Conservation (phyloP, 2,888 invertebrate species). For the Criorhina ranunculi region DNA sequence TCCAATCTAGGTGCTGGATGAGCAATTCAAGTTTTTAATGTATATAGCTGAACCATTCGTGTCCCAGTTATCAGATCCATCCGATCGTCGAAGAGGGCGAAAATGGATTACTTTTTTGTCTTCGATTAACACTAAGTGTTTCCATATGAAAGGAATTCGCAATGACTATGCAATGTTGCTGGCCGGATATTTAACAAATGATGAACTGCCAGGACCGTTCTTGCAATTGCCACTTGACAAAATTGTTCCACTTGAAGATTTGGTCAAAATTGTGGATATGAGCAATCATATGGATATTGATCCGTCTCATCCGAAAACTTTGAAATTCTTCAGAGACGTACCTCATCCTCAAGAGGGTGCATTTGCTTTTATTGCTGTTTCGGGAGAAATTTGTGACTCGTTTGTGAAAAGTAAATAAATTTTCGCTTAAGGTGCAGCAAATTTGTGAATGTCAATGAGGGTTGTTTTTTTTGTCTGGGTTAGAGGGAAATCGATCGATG, state of each 20-base stretch:
- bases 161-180: constrained; percentile 86
- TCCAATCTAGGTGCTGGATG: constrained; percentile 82
- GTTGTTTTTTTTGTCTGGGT: too few relatives aligned
- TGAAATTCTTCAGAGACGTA: constrained; percentile 85
- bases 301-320: constrained; percentile 84
- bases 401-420: background rate
- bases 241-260: constrained; percentile 82
- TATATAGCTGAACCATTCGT: constrained; percentile 85
- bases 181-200: constrained; percentile 82
- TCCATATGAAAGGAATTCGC: constrained; percentile 85
- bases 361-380: constrained; percentile 86
- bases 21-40: constrained; percentile 85
- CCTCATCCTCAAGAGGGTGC: constrained; percentile 86
- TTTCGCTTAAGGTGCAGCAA: background rate
- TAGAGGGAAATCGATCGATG: too few relatives aligned
- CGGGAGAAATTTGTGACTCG: constrained; percentile 84
- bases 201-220: constrained; percentile 85
- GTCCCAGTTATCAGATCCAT: constrained; percentile 82
- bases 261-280: constrained; percentile 82
- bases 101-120: constrained; percentile 86
- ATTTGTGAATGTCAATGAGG: too few relatives aligned
- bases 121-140: constrained; percentile 83
- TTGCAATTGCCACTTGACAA: constrained; percentile 84
- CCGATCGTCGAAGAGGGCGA: constrained; percentile 84
- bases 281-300: constrained; percentile 84